phyloP scores from a whole-genome alignment of 1,140 invertebrate genomes.

The Papilio aristodemus region DNA sequence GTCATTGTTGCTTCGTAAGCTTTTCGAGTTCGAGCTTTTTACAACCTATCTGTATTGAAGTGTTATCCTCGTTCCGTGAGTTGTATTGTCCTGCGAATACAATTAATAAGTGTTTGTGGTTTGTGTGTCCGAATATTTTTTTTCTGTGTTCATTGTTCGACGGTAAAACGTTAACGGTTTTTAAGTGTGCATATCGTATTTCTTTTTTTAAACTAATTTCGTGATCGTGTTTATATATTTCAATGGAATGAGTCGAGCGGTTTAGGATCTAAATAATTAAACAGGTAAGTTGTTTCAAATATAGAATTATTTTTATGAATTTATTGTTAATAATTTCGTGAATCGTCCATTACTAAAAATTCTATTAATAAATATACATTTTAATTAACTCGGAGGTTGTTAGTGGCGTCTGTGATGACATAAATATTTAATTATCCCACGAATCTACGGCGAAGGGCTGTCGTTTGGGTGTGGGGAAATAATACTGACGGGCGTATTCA shows the following conservation, averaged over 20 bases:
- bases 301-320: neutral
- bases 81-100: slow-evolving; percentile 37
- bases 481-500: slow-evolving; percentile 53
- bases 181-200: slow-evolving; percentile 49
- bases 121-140: slow-evolving; percentile 40
- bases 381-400: slow-evolving; percentile 29
- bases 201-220: slow-evolving; percentile 59
- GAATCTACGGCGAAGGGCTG: slow-evolving; percentile 63
- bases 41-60: slow-evolving; percentile 58
- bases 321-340: neutral
- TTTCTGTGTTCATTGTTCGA: slow-evolving; percentile 38
- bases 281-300: slow-evolving; percentile 53
- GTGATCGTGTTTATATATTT: slow-evolving; percentile 61
- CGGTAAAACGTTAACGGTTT: slow-evolving; percentile 56
- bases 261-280: slow-evolving; percentile 54
- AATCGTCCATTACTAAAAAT: slow-evolving; percentile 25
- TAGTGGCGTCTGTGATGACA: slow-evolving; percentile 59
- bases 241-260: slow-evolving; percentile 55
- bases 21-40: slow-evolving; percentile 71
- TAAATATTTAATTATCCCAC: slow-evolving; percentile 80
- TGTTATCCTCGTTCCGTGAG: slow-evolving; percentile 47
- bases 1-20: slow-evolving; percentile 48
- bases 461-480: slow-evolving; percentile 50
- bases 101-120: slow-evolving; percentile 49
- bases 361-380: slow-evolving; percentile 32